phyloP scores from a whole-genome alignment of 2,888 invertebrate genomes.

The Strigamia crassipes region DNA sequence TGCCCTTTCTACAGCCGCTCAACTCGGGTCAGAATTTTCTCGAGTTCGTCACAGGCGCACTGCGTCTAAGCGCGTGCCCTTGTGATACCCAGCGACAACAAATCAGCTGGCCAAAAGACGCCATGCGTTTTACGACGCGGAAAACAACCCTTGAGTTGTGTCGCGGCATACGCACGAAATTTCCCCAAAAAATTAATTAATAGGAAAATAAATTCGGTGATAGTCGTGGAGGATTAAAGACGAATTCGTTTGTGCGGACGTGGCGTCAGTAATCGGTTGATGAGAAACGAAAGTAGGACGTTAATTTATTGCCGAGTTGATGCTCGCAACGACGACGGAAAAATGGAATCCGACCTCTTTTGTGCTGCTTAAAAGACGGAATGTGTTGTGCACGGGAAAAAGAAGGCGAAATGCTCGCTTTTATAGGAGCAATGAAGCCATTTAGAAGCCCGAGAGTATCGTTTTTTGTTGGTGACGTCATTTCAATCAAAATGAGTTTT shows the following conservation, averaged over 20 bases:
- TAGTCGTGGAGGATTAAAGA: too few relatives aligned
- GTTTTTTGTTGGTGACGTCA: conserved; percentile 24
- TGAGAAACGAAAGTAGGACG: background rate
- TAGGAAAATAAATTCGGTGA: background rate
- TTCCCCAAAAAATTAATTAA: background rate
- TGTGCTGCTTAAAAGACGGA: conserved; percentile 13
- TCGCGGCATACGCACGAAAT: background rate
- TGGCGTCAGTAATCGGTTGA: background rate
- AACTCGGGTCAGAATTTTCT: background rate
- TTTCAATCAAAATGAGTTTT: conserved; percentile 34
- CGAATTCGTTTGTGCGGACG: too few relatives aligned
- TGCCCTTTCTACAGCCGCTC: background rate
- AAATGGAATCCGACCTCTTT: conserved; percentile 24
- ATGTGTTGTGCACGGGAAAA: conserved; percentile 6
- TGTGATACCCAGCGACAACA: background rate
- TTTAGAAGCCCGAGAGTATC: conserved; percentile 2
- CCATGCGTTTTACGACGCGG: background rate
- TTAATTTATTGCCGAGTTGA: background rate
- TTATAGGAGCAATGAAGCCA: conserved; percentile 22
- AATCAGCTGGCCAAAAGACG: background rate
- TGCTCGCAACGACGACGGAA: background rate
- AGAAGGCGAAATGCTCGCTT: background rate
- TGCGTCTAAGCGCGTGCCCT: conserved; percentile 15
- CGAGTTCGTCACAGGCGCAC: background rate
- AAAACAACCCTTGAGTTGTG: conserved; percentile 13